phyloP scores from a whole-genome alignment of 2,113 vertebrate species.

The Podocnemis expansa region DNA sequence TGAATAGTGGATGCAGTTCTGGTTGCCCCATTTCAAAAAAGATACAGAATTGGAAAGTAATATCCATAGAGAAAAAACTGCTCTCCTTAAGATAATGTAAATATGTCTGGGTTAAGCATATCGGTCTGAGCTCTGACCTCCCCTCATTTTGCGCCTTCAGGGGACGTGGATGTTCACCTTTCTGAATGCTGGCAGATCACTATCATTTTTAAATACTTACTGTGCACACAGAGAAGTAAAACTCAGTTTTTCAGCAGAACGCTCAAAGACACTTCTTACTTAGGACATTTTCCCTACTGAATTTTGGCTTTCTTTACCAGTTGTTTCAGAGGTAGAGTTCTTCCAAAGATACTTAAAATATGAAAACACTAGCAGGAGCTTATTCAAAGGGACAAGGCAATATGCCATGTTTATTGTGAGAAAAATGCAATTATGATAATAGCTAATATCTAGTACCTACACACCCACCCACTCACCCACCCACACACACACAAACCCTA shows the following conservation, averaged over 20 bases:
- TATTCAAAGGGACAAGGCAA: too few relatives aligned
- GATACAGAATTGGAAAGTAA: background rate
- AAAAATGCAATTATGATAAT: too few relatives aligned
- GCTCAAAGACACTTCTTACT: background rate
- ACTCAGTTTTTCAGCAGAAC: background rate
- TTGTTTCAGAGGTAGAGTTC: background rate
- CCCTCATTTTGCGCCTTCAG: background rate
- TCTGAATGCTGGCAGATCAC: slow-evolving; percentile 10
- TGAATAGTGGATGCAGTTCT: too few relatives aligned
- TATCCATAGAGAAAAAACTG: background rate
- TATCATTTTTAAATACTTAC: background rate
- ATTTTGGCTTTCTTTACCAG: background rate
- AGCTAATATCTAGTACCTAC: too few relatives aligned
- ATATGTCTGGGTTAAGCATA: background rate
- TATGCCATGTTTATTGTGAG: too few relatives aligned
- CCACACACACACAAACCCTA: too few relatives aligned
- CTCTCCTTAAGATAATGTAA: background rate
- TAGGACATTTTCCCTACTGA: background rate
- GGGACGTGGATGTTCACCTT: background rate
- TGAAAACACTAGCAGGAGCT: too few relatives aligned
- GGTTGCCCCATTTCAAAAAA: too few relatives aligned
- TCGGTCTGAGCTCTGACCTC: background rate
- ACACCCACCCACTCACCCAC: too few relatives aligned
- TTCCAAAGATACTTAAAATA: too few relatives aligned
- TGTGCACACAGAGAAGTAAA: rapidly evolving